Evolutionary conservation across 2,888 invertebrate species (phyloP).

Genomic region (Diloba caeruleocephala): DNA sequence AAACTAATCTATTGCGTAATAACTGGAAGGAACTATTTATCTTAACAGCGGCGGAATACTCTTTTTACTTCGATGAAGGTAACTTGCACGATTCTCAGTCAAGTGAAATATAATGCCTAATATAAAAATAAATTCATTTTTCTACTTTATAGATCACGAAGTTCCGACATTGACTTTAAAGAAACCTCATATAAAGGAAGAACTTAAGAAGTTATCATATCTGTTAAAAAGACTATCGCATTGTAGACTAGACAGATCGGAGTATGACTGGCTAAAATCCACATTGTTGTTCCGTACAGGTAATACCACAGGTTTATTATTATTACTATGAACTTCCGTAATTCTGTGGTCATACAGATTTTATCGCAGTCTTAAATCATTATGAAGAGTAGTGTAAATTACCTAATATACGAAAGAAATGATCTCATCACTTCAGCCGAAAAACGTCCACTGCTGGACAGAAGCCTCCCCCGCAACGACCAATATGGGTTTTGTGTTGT

Average conservation of each 20-base stretch:
- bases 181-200: constrained; percentile 87
- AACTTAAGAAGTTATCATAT: constrained; percentile 86
- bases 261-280: constrained; percentile 95
- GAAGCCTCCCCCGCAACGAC: too few species aligned
- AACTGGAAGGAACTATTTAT: constrained; percentile 96
- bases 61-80: constrained; percentile 93
- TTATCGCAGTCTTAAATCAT: too few species aligned
- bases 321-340: too few species aligned
- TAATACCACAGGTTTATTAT: too few species aligned
- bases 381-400: too few species aligned
- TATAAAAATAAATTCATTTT: not conserved
- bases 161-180: constrained; percentile 74
- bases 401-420: too few species aligned
- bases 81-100: constrained; percentile 24
- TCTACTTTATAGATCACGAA: constrained; percentile 79
- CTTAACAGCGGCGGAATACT: constrained; percentile 94
- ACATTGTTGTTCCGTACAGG: constrained; percentile 95
- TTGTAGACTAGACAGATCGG: constrained; percentile 93
- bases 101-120: not conserved
- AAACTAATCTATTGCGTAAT: constrained; percentile 92
- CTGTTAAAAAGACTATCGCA: constrained; percentile 91
- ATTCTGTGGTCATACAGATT: too few species aligned
- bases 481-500: too few species aligned
- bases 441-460: too few species aligned
- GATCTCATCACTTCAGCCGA: too few species aligned